phyloP scores from a whole-genome alignment of 2,888 invertebrate species.

The Chrysopilus asiliformis region DNA sequence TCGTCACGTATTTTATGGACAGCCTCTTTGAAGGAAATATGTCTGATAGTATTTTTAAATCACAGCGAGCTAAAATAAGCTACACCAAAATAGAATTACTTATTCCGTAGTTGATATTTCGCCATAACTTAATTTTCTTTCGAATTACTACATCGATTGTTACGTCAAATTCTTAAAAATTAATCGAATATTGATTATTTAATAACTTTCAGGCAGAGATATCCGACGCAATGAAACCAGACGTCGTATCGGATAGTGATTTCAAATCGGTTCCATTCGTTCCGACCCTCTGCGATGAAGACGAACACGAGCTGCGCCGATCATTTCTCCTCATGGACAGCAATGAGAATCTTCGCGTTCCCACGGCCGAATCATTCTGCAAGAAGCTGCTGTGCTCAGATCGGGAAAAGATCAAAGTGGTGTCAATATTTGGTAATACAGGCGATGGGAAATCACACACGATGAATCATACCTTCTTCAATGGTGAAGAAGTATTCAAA shows the following conservation, averaged over 20 bases:
- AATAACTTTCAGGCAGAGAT: conserved; percentile 15
- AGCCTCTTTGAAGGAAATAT: too few relatives aligned
- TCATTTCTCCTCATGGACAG: conserved; percentile 46
- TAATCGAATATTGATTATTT: too few relatives aligned
- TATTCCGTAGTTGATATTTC: too few relatives aligned
- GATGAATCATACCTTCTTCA: conserved; percentile 57
- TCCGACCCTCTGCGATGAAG: conserved; percentile 21
- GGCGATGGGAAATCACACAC: conserved; percentile 74
- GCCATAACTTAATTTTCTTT: too few relatives aligned
- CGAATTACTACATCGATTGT: too few relatives aligned
- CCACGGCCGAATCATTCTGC: conserved; percentile 41
- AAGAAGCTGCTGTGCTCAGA: conserved; percentile 26
- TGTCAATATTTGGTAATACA: conserved; percentile 73
- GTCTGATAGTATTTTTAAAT: too few relatives aligned
- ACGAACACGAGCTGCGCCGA: conserved; percentile 14
- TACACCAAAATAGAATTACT: too few relatives aligned
- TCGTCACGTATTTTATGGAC: too few relatives aligned
- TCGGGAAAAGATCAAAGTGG: conserved; percentile 53
- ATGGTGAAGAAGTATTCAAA: conserved; percentile 41
- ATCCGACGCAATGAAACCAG: conserved; percentile 23
- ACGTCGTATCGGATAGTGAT: conserved; percentile 24
- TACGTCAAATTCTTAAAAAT: too few relatives aligned
- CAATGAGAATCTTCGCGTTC: conserved; percentile 45
- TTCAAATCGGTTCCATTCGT: conserved; percentile 30
- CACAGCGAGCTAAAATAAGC: too few relatives aligned